A percentile compares a stretch with the other conserved stretches of the same genome.
Conservation (phyloP, 37 sponge, comb jelly and placozoan species). For the Aplysina aerophoba region DNA sequence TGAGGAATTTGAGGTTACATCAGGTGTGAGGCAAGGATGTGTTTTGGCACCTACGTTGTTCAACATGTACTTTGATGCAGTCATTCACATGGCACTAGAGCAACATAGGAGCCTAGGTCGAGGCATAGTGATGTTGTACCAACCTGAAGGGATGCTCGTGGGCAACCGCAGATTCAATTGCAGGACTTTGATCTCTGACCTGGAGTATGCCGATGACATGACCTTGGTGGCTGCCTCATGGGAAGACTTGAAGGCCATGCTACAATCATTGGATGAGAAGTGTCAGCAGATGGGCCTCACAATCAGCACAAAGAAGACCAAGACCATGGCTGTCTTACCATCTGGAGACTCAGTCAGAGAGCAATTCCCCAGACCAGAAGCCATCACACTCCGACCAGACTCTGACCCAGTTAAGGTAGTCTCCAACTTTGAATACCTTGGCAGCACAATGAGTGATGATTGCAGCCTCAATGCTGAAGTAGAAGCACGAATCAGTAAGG, state of each 20-base stretch:
- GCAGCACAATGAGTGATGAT: too few relatives aligned
- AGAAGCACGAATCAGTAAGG: too few relatives aligned
- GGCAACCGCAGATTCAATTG: slow-evolving; percentile 1
- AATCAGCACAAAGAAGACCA: slow-evolving; percentile 5
- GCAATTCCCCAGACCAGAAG: too few relatives aligned
- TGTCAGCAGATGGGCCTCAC: slow-evolving; percentile 21
- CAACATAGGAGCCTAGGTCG: neutral
- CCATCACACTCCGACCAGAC: too few relatives aligned
- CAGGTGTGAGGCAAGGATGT: slow-evolving; percentile 21
- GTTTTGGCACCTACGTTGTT: slow-evolving; percentile 15
- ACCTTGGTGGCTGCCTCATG: slow-evolving; percentile 12
- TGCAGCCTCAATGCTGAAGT: too few relatives aligned
- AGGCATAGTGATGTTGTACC: neutral
- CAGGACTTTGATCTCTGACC: neutral
- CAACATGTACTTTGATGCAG: slow-evolving; percentile 10
- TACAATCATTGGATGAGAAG: neutral
- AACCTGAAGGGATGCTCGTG: neutral
- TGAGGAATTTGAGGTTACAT: slow-evolving; percentile 5
- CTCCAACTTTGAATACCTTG: too few relatives aligned
- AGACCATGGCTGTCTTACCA: slow-evolving; percentile 20
- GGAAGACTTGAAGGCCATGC: slow-evolving; percentile 20
- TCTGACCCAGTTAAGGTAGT: too few relatives aligned
- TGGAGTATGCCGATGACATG: slow-evolving; percentile 30
- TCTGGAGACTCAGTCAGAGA: too few relatives aligned
- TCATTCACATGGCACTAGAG: slow-evolving; percentile 21